phyloP scores from a whole-genome alignment of 2,797 vertebrate genomes.

The Triplophysa yarkandensis region DNA sequence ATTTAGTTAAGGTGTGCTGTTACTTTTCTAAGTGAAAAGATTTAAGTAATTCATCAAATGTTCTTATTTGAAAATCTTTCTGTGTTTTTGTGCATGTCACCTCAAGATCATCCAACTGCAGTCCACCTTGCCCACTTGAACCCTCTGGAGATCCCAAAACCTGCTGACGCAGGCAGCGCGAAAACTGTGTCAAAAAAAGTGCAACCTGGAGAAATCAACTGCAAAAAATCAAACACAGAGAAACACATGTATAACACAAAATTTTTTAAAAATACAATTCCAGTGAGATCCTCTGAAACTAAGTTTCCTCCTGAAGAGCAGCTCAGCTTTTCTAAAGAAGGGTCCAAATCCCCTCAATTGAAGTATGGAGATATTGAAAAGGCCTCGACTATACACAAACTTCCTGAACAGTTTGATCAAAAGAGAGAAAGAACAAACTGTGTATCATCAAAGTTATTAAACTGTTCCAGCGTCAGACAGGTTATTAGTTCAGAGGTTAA shows the following conservation, averaged over 20 bases:
- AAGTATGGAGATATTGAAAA: neutral
- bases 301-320: neutral
- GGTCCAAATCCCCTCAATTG: neutral
- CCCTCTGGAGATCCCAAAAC: neutral
- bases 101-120: neutral
- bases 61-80: neutral
- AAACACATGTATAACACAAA: neutral
- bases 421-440: neutral
- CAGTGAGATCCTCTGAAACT: neutral
- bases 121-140: neutral
- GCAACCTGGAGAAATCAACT: neutral
- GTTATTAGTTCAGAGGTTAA: conserved; percentile 35
- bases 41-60: neutral
- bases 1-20: neutral
- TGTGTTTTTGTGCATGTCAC: neutral
- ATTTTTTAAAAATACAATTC: neutral
- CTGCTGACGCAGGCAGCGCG: neutral
- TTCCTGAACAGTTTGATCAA: conserved; percentile 1
- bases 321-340: neutral
- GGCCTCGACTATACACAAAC: neutral
- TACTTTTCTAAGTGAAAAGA: neutral
- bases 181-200: conserved; percentile 20
- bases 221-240: neutral
- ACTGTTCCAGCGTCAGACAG: neutral
- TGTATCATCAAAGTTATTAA: neutral